Base-by-base conservation (phyloP, 2,113 vertebrate species). In the Willisornis vidua region DNA sequence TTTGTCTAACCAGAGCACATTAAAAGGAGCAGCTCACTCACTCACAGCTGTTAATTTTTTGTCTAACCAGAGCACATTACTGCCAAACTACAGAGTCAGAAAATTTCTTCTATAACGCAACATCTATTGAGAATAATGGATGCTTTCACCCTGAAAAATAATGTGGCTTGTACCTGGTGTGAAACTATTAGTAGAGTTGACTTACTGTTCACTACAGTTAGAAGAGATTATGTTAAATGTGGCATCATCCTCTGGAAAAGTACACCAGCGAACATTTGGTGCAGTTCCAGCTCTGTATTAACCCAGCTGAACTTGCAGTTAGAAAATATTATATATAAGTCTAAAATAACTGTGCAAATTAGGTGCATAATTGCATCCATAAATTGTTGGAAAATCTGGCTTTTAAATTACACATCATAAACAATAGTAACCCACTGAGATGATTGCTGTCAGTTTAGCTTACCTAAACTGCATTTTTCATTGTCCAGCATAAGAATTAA, bases 291-390 rank as follows among this genome's bases (percentile, higher is more conserved):
- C 35, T 59, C 43, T 94, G 59, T 37, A 45, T 74, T 85, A 94
- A 49, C 63, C 78, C 71, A 63, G 78, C 0, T 80, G 87, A 90
- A 85, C 62, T 63, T 45, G 85, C 68, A 96, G 72, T 73, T 90
- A 88, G 51, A 46, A 75, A 93, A 52, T 90, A 90, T 86, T 94
- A 83, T 66, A 90, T 61, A 67, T 55, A 90, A 89, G 90, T 77
- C 78, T 81, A 67, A 95, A 96, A 93, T 93, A 93, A 84, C 93
- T 88, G 85, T 87, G 95, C 83, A 96, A 95, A 96, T 96, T 76
- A 95, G 90, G 65, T 72, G 82, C 66, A 95, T 93, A 95, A 95
- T 95, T 96, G 20, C 58, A 35, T 84, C 58, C 94, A 89, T 92
- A 90, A 90, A 89, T 85, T 65, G 77, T 78, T 92, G 67, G 87